Conservation (phyloP, 2,888 invertebrate genomes). For the Cryptus viduatorius region DNA sequence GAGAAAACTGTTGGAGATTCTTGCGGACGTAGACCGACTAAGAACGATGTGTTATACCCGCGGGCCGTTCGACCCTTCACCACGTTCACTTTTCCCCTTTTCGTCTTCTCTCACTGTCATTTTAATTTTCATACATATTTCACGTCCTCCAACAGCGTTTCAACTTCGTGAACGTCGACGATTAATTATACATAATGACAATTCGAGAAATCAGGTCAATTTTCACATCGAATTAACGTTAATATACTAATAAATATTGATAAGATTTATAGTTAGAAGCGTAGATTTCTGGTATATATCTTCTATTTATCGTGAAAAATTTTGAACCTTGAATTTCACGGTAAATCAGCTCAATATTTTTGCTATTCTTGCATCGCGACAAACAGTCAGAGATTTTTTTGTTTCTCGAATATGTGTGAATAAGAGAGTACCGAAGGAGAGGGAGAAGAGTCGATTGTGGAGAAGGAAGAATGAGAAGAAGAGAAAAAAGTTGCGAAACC, state of each 20-base stretch:
- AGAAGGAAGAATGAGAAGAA: background rate
- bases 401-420: background rate
- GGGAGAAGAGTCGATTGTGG: slow-evolving; percentile 1
- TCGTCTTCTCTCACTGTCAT: background rate
- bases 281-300: no score
- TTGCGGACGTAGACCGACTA: slow-evolving; percentile 33
- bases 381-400: background rate
- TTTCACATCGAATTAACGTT: background rate
- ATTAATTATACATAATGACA: background rate
- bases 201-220: background rate
- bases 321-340: background rate
- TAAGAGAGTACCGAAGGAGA: background rate
- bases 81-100: slow-evolving; percentile 11
- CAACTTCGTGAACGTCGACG: background rate
- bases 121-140: slow-evolving; percentile 41
- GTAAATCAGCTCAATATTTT: background rate
- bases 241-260: background rate
- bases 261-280: no score
- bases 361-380: background rate
- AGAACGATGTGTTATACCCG: slow-evolving; percentile 52
- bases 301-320: background rate
- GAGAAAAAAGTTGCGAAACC: slow-evolving; percentile 2
- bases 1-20: slow-evolving; percentile 60
- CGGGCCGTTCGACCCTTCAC: slow-evolving; percentile 25
- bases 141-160: background rate